A percentile compares a stretch with the other conserved stretches of the same genome.
Evolutionary conservation across 2,113 vertebrate species (phyloP).

Genomic region (Zosterops pallidus): DNA sequence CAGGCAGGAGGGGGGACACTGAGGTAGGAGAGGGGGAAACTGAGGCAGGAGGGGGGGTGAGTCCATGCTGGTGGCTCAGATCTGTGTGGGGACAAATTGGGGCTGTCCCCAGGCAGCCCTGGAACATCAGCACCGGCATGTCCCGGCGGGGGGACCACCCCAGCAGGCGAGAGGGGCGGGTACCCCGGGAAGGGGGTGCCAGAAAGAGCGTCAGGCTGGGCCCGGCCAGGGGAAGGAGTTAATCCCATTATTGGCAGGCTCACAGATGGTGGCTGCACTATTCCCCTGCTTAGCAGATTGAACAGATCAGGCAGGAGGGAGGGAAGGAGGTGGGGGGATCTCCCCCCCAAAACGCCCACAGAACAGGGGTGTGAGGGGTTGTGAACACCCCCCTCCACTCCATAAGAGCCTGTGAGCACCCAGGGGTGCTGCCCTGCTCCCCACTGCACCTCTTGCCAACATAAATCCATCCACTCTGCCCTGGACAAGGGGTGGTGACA

Average conservation of each 20-base stretch:
- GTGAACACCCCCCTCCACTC: background rate
- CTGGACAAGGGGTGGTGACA: background rate
- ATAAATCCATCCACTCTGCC: background rate
- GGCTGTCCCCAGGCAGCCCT: background rate
- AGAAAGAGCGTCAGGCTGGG: background rate
- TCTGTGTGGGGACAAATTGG: fast-evolving
- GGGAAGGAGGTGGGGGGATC: background rate
- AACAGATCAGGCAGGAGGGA: slow-evolving; percentile 3
- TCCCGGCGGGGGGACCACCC: background rate
- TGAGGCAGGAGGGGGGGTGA: background rate
- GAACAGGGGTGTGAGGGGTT: background rate
- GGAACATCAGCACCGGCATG: background rate
- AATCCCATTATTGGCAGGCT: slow-evolving; percentile 61
- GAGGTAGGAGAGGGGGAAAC: background rate
- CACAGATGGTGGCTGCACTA: slow-evolving; percentile 45
- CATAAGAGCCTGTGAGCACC: fast-evolving
- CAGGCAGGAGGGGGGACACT: background rate
- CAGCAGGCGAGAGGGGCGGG: background rate
- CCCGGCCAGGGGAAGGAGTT: slow-evolving; percentile 29
- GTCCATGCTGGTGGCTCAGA: background rate
- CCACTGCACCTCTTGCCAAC: fast-evolving
- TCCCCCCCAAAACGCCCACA: background rate
- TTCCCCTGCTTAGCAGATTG: slow-evolving; percentile 49
- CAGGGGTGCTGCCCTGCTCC: background rate
- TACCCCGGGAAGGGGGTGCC: background rate